Evolutionary conservation across 2,797 vertebrate species (phyloP).

Genomic region (Pogonophryne albipinna): DNA sequence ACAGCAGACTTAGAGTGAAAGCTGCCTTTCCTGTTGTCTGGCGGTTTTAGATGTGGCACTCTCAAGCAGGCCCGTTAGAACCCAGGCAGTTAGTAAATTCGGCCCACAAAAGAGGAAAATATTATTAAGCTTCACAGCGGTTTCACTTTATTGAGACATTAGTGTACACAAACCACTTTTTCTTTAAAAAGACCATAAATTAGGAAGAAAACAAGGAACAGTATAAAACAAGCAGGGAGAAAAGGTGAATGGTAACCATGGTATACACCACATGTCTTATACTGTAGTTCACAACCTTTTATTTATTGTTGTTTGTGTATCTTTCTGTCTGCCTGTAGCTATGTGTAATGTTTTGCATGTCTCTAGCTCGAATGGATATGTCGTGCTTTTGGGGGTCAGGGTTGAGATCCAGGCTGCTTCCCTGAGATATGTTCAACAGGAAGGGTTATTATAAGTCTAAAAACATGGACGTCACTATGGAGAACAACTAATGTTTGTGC

Average conservation of each 20-base stretch:
- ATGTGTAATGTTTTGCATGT: conserved; percentile 69
- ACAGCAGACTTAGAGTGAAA: conserved; percentile 56
- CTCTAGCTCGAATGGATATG: conserved; percentile 72
- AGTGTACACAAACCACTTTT: conserved; percentile 84
- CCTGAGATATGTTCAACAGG: conserved; percentile 82
- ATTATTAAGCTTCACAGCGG: conserved; percentile 81
- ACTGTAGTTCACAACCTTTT: conserved; percentile 80
- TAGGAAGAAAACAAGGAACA: conserved; percentile 81
- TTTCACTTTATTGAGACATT: conserved; percentile 82
- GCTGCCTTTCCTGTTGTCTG: conserved; percentile 49
- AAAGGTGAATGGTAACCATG: conserved; percentile 82
- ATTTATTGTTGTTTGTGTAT: conserved; percentile 72
- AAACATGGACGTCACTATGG: conserved; percentile 33
- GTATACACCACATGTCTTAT: conserved; percentile 78
- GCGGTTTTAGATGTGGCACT: conserved; percentile 45
- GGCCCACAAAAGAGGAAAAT: conserved; percentile 66
- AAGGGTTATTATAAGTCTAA: conserved; percentile 57
- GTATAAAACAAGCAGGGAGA: conserved; percentile 83
- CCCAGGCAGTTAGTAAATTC: conserved; percentile 64
- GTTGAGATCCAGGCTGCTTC: conserved; percentile 89
- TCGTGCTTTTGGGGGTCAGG: conserved; percentile 62
- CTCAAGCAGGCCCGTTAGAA: conserved; percentile 39
- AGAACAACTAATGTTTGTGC: conserved; percentile 68
- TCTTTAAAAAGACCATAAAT: conserved; percentile 81
- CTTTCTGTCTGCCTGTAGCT: conserved; percentile 63